phyloP scores from a whole-genome alignment of 2,797 vertebrate genomes.

The Coracias cyanogaster region DNA sequence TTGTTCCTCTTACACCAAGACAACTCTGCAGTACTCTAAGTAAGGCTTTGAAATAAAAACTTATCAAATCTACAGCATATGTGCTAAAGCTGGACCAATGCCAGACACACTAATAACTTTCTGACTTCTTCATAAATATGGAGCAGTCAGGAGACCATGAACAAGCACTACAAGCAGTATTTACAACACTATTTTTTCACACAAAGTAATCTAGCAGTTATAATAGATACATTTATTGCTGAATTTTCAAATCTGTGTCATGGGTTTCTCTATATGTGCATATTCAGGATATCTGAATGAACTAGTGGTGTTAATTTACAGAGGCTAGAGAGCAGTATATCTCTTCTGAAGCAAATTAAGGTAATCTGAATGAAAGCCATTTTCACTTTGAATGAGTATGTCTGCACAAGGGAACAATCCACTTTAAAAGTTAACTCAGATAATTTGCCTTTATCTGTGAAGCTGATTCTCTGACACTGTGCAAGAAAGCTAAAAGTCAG shows the following conservation, averaged over 20 bases:
- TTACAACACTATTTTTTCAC: neutral
- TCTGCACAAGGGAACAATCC: neutral
- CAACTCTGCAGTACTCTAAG: neutral
- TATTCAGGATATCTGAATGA: neutral
- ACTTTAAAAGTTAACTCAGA: neutral
- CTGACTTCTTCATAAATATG: slow-evolving; percentile 25
- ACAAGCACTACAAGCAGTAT: neutral
- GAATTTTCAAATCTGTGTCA: neutral
- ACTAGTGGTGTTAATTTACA: neutral
- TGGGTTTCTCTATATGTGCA: neutral
- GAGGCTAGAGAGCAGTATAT: neutral
- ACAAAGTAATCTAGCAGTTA: neutral
- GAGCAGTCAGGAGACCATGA: neutral
- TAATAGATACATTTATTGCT: neutral
- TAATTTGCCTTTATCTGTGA: neutral
- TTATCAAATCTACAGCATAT: neutral
- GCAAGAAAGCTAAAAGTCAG: neutral
- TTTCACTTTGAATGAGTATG: neutral
- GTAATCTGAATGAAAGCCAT: neutral
- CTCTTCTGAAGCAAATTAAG: neutral
- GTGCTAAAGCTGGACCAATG: neutral
- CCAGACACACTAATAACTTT: neutral
- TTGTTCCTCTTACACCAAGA: neutral
- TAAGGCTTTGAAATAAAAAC: slow-evolving; percentile 11
- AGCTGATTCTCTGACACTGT: neutral